Conservation (phyloP, 2,113 vertebrate species). For the Xenus cinereus region DNA sequence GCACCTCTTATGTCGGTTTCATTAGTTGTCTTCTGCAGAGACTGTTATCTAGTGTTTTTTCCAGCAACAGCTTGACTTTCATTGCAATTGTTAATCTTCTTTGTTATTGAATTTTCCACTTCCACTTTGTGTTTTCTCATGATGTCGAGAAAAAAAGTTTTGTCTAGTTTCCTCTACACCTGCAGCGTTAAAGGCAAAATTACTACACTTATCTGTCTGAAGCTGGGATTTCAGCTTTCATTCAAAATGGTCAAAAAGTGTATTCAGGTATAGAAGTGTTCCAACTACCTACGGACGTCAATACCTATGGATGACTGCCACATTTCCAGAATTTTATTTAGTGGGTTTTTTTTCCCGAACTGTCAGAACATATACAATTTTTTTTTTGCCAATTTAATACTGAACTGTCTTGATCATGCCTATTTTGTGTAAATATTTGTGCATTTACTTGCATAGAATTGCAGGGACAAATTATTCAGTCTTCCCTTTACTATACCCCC, state of each 20-base stretch:
- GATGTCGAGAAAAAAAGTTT: not conserved
- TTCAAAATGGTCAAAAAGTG: not conserved
- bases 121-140: not conserved
- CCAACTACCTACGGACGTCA: not conserved
- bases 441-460: not conserved
- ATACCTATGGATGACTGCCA: not conserved
- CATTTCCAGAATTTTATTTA: not conserved
- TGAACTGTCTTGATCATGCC: not conserved
- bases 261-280: not conserved
- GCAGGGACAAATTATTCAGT: not conserved
- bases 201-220: not conserved
- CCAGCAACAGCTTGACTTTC: not conserved
- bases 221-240: not conserved
- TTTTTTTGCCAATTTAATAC: not conserved
- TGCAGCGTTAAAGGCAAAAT: not conserved
- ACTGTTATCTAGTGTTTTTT: not conserved
- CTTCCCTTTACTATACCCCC: not conserved
- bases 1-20: not conserved
- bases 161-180: not conserved
- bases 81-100: not conserved
- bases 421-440: not conserved
- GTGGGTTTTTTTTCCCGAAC: not conserved
- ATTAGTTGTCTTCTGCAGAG: not conserved
- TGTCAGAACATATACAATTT: not conserved
- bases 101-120: not conserved